Evolutionary conservation across 2,888 invertebrate species (phyloP).

Genomic region (Acleris holmiana): DNA sequence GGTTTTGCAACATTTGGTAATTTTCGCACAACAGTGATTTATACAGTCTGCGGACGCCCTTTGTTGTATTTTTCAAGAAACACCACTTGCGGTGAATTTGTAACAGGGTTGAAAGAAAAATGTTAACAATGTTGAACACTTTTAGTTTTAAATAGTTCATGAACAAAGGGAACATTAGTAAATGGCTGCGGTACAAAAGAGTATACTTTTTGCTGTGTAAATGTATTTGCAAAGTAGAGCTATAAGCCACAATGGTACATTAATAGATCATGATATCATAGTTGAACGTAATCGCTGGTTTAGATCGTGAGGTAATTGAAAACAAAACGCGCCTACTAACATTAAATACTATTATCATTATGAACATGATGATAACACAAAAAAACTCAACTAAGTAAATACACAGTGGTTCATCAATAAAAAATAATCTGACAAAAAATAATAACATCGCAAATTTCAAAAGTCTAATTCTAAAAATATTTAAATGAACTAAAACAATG

Average conservation of each 20-base stretch:
- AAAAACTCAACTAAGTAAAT: neutral
- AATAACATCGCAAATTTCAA: too few relatives aligned
- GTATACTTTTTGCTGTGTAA: conserved; percentile 62
- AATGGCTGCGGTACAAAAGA: conserved; percentile 59
- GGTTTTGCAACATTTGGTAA: conserved; percentile 75
- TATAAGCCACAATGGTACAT: conserved; percentile 60
- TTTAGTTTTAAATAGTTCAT: conserved; percentile 33
- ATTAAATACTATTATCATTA: neutral
- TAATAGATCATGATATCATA: conserved; percentile 79
- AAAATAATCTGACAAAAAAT: neutral
- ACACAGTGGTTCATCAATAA: conserved; percentile 14
- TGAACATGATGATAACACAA: neutral
- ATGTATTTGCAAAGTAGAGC: conserved; percentile 48
- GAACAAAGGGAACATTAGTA: conserved; percentile 41
- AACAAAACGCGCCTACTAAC: conserved; percentile 33
- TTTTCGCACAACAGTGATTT: conserved; percentile 77
- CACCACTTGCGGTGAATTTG: conserved; percentile 76
- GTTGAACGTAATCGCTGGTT: conserved; percentile 57
- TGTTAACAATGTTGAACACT: conserved; percentile 24
- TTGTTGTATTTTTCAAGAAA: conserved; percentile 67
- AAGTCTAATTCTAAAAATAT: conserved; percentile 16
- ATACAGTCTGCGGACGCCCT: conserved; percentile 59
- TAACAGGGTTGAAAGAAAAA: conserved; percentile 51
- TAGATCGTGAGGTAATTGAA: conserved; percentile 49
- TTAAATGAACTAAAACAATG: conserved; percentile 28